These are phyloP conservation scores for Athripsodes cinereus DNA, from an alignment of 2,888 invertebrate genomes.

Conservation along the genomic window DNA sequence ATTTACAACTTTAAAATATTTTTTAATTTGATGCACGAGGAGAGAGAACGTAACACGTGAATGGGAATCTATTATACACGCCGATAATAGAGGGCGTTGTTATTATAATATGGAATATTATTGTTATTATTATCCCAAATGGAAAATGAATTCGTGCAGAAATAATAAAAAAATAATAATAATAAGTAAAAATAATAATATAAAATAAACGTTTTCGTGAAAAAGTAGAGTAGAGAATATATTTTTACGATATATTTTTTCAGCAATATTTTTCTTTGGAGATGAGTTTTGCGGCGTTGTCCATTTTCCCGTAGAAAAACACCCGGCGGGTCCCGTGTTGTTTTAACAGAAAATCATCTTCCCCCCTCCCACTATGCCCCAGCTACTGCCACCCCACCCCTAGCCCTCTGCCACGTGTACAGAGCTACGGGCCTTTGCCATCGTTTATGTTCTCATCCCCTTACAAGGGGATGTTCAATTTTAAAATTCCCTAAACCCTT, in stretches of 20 bases:
- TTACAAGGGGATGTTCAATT: constrained; percentile 10
- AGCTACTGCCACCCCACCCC: constrained; percentile 2
- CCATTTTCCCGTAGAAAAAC: constrained; percentile 21
- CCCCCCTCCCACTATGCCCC: constrained; percentile 3
- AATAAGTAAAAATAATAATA: neutral
- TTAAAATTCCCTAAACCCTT: too few species aligned
- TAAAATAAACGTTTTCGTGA: neutral
- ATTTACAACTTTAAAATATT: too few species aligned
- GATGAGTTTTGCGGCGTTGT: constrained; percentile 13
- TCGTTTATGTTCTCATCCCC: constrained; percentile 18
- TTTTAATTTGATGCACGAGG: too few species aligned
- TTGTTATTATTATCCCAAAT: too few species aligned
- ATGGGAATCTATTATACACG: too few species aligned
- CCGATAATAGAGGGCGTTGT: too few species aligned
- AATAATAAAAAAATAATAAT: neutral
- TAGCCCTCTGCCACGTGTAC: neutral
- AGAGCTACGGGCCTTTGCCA: constrained; percentile 7
- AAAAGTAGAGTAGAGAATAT: neutral
- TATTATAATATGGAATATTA: too few species aligned
- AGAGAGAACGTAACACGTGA: too few species aligned
- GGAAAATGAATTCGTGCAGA: neutral
- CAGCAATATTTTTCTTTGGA: constrained; percentile 15
- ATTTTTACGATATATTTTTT: constrained; percentile 5
- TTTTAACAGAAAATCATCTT: constrained; percentile 23
- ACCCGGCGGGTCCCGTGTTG: constrained; percentile 24